Conservation (phyloP, 2,797 vertebrate species). For the Aplochiton taeniatus region DNA sequence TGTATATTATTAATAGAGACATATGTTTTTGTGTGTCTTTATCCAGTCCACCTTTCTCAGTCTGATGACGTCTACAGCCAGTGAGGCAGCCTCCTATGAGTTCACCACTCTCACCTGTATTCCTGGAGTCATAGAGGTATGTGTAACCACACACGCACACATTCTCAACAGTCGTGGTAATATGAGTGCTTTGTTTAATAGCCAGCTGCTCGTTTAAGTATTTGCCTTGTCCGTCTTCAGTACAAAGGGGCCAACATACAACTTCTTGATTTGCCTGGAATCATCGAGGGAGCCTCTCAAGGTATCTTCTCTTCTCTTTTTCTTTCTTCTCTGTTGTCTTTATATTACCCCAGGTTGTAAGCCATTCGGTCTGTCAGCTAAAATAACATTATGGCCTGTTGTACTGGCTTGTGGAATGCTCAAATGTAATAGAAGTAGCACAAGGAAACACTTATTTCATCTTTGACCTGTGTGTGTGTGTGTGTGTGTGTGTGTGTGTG, state of each 20-base stretch:
- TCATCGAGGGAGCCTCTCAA: conserved; percentile 98
- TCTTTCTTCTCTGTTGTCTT: neutral
- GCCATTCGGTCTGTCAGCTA: neutral
- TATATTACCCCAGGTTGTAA: conserved; percentile 20
- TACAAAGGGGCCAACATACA: conserved; percentile 99
- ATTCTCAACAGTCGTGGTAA: neutral
- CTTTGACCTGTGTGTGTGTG: conserved; percentile 6
- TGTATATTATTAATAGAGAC: too few species aligned
- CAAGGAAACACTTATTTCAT: neutral
- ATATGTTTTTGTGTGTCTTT: neutral
- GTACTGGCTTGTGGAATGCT: too few species aligned
- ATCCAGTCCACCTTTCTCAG: conserved; percentile 95
- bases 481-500: conserved; percentile 12
- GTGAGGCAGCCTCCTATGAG: conserved; percentile 95
- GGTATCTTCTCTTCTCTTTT: conserved; percentile 67
- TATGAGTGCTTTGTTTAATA: neutral
- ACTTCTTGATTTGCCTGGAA: conserved; percentile 96
- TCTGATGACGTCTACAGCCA: conserved; percentile 96
- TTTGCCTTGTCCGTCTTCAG: conserved; percentile 62
- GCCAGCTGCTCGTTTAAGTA: neutral
- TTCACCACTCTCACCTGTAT: conserved; percentile 98
- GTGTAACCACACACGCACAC: neutral
- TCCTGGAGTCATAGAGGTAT: conserved; percentile 95
- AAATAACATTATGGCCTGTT: neutral
- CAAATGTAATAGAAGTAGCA: too few species aligned